Base-by-base conservation (phyloP, 35 echinoderm and acorn worm species). In the Apostichopus californicus region DNA sequence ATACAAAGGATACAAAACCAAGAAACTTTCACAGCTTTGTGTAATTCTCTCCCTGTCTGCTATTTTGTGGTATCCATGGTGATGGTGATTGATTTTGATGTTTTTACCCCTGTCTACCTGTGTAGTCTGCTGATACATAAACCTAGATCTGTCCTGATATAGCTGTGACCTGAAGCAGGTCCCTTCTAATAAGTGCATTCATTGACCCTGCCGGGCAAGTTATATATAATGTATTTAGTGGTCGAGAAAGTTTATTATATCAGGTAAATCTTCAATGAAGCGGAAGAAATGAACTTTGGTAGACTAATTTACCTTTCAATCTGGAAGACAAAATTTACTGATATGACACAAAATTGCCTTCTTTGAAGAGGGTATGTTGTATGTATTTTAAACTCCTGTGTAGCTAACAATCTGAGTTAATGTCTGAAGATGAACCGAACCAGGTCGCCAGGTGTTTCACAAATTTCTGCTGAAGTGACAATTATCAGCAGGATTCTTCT, bases 231-330 rank as follows among this genome's bases (percentile, higher is more conserved):
- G 34, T 46, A 46, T 46, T 46, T 46, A 46, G 34, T 68, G 2
- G 18, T 14, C 18, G 11, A 68, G 64, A 68, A 68, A 68, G 18
- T 11, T 68, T 68, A 68, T 68, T 68, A 14, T 0, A 18, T 18
- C 11, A 14, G 64, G 7, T 68, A 5, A 68, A 68, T 14, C 34
- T 11, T 68, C 11, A 68, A 17, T 68, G 64, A 68, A 68, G 64
- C 18, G 64, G 64, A 68, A 68, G 64, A 68, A 68, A 18, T 68
- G 64, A 68, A 68, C 64, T 68, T 68, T 68, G 64, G 64, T 68
- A 68, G 64, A 68, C 64, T 68, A 68, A 68, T 68, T 68, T 68
- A 68, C 64, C 64, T 68, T 68, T 68, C 18, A 68, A 68, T 68
- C 11, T 68, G 9, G 64, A 68, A 68, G 11, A 68, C 64, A 68